These are phyloP conservation scores for Pyrrhura leucotis DNA, from an alignment of 2,797 vertebrate genomes.

Conservation along the genomic window DNA sequence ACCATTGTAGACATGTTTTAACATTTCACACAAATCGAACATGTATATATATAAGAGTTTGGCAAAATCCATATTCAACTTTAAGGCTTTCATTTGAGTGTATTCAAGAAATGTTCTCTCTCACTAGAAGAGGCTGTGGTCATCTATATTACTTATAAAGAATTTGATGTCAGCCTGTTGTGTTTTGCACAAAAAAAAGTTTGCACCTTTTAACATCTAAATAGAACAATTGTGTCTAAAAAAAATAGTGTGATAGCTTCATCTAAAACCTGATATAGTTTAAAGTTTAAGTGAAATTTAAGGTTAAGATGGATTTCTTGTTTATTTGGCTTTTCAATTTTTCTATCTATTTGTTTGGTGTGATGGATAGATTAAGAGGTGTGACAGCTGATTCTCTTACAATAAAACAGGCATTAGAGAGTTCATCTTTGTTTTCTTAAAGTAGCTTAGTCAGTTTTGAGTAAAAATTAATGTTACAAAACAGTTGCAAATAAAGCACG, in stretches of 20 bases:
- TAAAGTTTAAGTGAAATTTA: background rate
- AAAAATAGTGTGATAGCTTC: background rate
- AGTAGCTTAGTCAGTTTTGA: background rate
- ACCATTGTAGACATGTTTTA: slow-evolving; percentile 21
- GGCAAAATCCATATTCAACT: background rate
- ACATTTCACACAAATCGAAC: slow-evolving; percentile 14
- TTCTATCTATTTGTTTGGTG: background rate
- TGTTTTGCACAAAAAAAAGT: background rate
- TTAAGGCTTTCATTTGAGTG: background rate
- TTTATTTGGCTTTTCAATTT: background rate
- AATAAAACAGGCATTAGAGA: background rate
- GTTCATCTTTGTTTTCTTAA: background rate
- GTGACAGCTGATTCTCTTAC: background rate
- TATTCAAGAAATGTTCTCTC: background rate
- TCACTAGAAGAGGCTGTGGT: background rate
- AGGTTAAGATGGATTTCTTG: background rate
- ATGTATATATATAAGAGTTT: background rate
- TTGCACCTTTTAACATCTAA: background rate
- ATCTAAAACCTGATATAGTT: background rate
- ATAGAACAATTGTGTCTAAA: background rate
- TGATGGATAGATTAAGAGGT: background rate
- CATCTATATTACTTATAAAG: background rate
- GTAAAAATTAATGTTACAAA: background rate
- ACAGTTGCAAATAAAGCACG: background rate
- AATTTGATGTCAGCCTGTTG: background rate